These are phyloP conservation scores for Eueremaeus valkanovi DNA, from an alignment of 2,888 invertebrate species.

Conservation along the genomic window DNA sequence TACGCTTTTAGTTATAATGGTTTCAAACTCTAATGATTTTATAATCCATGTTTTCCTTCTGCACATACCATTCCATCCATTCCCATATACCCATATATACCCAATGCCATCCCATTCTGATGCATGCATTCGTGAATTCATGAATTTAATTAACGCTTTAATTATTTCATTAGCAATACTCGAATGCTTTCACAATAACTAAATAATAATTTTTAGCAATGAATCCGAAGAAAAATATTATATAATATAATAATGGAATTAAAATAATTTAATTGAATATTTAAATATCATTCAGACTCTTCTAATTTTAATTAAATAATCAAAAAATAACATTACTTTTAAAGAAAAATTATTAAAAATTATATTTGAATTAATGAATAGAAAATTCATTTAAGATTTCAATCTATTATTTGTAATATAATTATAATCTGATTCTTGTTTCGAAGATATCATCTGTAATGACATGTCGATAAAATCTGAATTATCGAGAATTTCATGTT, in stretches of 20 bases:
- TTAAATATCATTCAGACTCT: too few species aligned
- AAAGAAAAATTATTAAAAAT: too few species aligned
- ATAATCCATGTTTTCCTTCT: background rate
- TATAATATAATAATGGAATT: background rate
- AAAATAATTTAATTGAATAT: background rate
- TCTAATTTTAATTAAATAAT: too few species aligned
- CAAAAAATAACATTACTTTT: too few species aligned
- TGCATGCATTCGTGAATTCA: background rate
- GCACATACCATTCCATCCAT: background rate
- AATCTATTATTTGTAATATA: too few species aligned
- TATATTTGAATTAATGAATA: too few species aligned
- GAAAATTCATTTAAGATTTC: too few species aligned
- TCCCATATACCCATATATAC: background rate
- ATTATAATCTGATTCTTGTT: background rate
- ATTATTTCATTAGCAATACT: conserved; percentile 18
- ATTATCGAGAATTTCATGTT: background rate
- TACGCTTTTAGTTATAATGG: background rate
- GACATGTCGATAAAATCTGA: background rate
- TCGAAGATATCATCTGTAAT: background rate
- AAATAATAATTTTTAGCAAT: background rate
- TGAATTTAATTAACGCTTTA: conserved; percentile 24
- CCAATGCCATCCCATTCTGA: background rate
- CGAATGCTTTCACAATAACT: conserved; percentile 6
- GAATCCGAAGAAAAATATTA: background rate
- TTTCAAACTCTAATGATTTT: conserved; percentile 8